Base-by-base conservation (phyloP, 2,113 vertebrate genomes). In the Stegastes partitus region DNA sequence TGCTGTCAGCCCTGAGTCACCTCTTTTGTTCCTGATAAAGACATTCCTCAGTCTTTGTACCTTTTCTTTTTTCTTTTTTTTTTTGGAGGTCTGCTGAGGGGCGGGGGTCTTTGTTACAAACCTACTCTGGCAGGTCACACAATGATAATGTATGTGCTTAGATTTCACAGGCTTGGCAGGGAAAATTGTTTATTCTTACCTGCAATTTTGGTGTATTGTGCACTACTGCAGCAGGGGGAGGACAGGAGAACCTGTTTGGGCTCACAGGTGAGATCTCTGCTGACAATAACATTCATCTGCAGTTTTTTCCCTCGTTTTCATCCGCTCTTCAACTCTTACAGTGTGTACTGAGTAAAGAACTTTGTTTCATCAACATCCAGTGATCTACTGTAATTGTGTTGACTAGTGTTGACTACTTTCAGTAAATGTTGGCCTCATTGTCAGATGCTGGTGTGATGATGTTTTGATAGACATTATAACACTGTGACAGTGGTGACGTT, bases 11-110 rank as follows among this genome's bases (percentile, higher is more conserved):
- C 83, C 68, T 67, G 79, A 93, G 84, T 92, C 89, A 93, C 87
- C 77, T 74, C 89, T 92, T 94, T 94, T 95, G 93, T 94, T 91
- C 89, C 39, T 57, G 82, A 91, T 93, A 92, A 94, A 94, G 89
- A 92, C 91, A 92, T 94, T 93, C 90, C 90, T 90, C 79, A 68
- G 82, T 91, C 93, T 93, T 93, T 94, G 90, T 93, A 90, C 87
- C 82, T 85, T 84, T 76, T 72, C 66, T 85, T 75, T 79, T 73
- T 81, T 74, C 74, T 82, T 84, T 68, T 66, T 68, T 81, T 81
- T 79, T 81, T 53, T 19, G 84, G 54, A 84, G 83, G 85, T 91
- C 74, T 82, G 45, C 26, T 28, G 31, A 34, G 31, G 31, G 31
- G 31, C 31, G 67, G 79, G 83, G 79, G 76, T 69, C 89, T 93